Conservation (phyloP, 23 tunicate species). For the Trididemnum nubilum region DNA sequence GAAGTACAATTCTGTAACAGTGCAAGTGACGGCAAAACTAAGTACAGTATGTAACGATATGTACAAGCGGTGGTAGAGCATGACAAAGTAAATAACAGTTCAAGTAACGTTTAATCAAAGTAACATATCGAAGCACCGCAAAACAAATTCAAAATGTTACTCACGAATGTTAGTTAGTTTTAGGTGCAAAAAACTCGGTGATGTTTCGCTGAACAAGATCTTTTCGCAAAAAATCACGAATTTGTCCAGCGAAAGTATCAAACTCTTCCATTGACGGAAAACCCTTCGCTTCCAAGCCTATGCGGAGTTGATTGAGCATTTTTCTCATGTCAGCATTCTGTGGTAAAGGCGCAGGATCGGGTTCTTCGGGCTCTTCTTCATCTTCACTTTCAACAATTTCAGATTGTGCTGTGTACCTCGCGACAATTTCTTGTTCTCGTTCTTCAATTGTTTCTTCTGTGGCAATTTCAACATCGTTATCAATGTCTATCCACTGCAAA, state of each 20-base stretch:
- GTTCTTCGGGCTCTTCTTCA: slow-evolving; percentile 44
- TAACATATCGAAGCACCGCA: slow-evolving; percentile 30
- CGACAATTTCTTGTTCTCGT: no score
- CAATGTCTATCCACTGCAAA: slow-evolving; percentile 34
- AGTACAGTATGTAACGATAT: no score
- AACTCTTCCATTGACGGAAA: slow-evolving; percentile 61
- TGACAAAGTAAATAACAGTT: no score
- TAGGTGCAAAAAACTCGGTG: slow-evolving; percentile 36
- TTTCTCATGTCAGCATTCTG: slow-evolving; percentile 53
- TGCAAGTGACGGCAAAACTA: no score
- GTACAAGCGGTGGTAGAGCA: no score
- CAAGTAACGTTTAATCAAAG: no score
- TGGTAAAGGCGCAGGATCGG: slow-evolving; percentile 37
- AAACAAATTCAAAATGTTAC: slow-evolving; percentile 31
- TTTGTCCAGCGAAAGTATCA: slow-evolving; percentile 46
- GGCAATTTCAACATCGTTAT: no score
- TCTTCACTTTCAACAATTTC: slow-evolving; percentile 42
- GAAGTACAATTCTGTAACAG: no score
- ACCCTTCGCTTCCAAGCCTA: slow-evolving; percentile 42
- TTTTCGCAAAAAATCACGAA: slow-evolving; percentile 54
- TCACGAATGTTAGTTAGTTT: slow-evolving; percentile 37
- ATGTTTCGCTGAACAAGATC: slow-evolving; percentile 51
- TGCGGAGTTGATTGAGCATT: slow-evolving; percentile 40
- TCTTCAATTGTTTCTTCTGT: no score
- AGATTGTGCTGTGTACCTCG: no score